phyloP scores from a whole-genome alignment of 64 coral and sea anemone species.

The Hydrozoanthus tunicans region DNA sequence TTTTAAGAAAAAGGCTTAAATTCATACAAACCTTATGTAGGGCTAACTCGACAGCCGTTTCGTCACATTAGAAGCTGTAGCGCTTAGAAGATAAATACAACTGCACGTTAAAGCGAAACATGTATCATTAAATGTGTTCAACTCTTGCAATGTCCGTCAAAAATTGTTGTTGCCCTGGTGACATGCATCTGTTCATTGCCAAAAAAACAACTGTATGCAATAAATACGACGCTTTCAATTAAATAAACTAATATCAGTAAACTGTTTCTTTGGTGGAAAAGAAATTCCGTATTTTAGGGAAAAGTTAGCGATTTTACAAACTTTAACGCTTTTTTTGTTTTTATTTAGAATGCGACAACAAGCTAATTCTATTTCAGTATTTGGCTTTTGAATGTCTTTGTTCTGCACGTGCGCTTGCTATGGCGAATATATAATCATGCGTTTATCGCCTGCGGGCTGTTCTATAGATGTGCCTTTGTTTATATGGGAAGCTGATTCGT shows the following conservation, averaged over 20 bases:
- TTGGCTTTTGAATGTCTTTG: conserved; percentile 15
- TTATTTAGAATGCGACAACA: conserved; percentile 5
- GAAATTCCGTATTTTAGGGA: not conserved
- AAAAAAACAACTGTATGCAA: not conserved
- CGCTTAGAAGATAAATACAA: not conserved
- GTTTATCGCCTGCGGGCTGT: not conserved
- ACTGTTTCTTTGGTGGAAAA: too few relatives aligned
- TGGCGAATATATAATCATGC: not conserved
- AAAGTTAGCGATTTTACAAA: not conserved
- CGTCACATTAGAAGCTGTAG: not conserved
- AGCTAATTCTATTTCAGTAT: conserved; percentile 3
- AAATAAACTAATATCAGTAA: too few relatives aligned
- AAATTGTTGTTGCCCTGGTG: conserved; percentile 10
- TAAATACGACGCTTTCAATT: not conserved
- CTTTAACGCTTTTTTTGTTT: not conserved
- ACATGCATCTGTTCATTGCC: not conserved
- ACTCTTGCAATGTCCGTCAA: not conserved
- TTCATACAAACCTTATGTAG: not conserved
- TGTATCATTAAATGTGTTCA: conserved; percentile 34
- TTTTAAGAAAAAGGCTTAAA: not conserved
- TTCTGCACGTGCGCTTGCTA: not conserved
- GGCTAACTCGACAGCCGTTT: not conserved
- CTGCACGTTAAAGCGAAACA: not conserved
- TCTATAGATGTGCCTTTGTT: conserved; percentile 14
- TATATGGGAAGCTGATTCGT: conserved; percentile 34